These are phyloP conservation scores for Aphaenogaster floridana DNA, from an alignment of 1,140 invertebrate species.

Conservation along the genomic window DNA sequence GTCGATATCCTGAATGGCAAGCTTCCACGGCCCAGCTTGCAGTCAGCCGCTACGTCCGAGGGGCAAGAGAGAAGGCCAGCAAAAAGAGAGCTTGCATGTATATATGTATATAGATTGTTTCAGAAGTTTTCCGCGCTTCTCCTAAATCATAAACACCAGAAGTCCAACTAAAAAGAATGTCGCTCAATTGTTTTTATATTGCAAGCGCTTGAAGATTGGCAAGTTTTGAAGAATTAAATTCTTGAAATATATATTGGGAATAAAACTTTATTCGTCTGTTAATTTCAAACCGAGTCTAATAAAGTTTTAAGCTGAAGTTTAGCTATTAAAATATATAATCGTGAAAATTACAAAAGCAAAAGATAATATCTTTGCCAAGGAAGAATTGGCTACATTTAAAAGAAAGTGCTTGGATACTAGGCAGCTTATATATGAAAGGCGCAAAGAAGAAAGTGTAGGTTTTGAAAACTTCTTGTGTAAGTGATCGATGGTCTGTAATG, in stretches of 20 bases:
- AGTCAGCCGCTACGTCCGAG: constrained; percentile 66
- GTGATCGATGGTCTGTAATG: constrained; percentile 47
- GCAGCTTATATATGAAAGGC: neutral
- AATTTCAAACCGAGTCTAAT: neutral
- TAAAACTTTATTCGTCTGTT: neutral
- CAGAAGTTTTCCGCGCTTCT: constrained; percentile 29
- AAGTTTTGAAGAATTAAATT: neutral
- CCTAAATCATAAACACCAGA: neutral
- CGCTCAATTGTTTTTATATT: constrained; percentile 2
- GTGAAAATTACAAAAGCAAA: neutral
- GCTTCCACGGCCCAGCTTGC: constrained; percentile 77
- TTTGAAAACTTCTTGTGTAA: constrained; percentile 38
- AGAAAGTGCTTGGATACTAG: neutral
- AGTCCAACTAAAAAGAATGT: neutral
- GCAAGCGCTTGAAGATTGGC: neutral
- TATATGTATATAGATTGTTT: constrained; percentile 13
- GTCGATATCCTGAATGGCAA: constrained; percentile 84
- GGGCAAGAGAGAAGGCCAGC: constrained; percentile 53
- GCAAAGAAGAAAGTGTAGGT: constrained; percentile 32
- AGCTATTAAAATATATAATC: constrained; percentile 22
- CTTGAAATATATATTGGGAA: neutral
- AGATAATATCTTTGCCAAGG: neutral
- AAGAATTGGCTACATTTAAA: constrained; percentile 22
- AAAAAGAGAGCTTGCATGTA: constrained; percentile 37
- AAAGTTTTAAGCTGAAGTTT: neutral